A percentile compares a stretch with the other conserved stretches of the same genome.
These are phyloP conservation scores for Electrona antarctica DNA, from an alignment of 2,113 vertebrate species.

Conservation along the genomic window DNA sequence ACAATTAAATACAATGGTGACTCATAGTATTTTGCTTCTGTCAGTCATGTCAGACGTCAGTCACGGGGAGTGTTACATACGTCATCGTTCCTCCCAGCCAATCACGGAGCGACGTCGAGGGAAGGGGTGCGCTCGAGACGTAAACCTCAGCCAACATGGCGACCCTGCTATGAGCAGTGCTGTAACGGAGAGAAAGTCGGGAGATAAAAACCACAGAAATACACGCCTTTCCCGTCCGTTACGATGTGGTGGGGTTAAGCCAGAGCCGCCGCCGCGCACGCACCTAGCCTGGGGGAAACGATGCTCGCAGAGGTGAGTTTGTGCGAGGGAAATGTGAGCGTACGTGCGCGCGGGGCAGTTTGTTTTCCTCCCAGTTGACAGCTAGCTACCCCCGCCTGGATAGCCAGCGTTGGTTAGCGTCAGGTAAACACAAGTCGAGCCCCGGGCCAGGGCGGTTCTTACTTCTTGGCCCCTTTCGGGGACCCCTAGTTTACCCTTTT, in stretches of 20 bases:
- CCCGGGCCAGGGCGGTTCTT: slow-evolving; percentile 28
- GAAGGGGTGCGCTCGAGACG: slow-evolving; percentile 54
- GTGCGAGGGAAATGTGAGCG: background rate
- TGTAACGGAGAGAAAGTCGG: slow-evolving; percentile 63
- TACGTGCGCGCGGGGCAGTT: slow-evolving; percentile 26
- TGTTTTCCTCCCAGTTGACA: slow-evolving; percentile 47
- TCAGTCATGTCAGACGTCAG: slow-evolving; percentile 24
- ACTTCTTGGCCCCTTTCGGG: no score
- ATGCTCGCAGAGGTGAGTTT: slow-evolving; percentile 83
- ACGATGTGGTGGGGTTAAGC: slow-evolving; percentile 79
- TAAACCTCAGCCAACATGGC: slow-evolving; percentile 80
- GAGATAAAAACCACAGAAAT: slow-evolving; percentile 62
- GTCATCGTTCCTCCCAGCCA: slow-evolving; percentile 65
- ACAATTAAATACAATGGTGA: no score
- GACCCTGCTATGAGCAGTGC: slow-evolving; percentile 67
- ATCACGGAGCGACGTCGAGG: slow-evolving; percentile 52
- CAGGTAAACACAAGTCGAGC: slow-evolving; percentile 72
- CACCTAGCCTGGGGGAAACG: slow-evolving; percentile 70
- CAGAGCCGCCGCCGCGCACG: slow-evolving; percentile 36
- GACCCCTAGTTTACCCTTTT: no score
- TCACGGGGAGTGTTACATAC: slow-evolving; percentile 50
- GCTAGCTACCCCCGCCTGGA: slow-evolving; percentile 16
- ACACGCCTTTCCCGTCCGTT: slow-evolving; percentile 37
- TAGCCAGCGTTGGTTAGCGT: slow-evolving; percentile 27
- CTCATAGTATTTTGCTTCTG: background rate